phyloP scores from a whole-genome alignment of 2,113 vertebrate genomes.

The Alethe diademata region DNA sequence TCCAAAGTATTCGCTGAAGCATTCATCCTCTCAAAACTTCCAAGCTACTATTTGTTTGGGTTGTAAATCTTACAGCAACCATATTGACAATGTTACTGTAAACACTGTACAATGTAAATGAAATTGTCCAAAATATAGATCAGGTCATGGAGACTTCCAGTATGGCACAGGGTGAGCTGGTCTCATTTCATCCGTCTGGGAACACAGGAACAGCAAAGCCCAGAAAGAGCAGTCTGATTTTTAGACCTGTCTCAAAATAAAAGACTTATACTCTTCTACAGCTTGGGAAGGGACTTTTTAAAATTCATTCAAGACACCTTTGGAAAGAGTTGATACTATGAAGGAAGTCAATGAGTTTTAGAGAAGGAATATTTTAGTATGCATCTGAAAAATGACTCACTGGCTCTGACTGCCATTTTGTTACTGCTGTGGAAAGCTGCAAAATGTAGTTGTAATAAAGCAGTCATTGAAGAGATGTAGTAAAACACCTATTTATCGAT shows the following conservation, averaged over 20 bases:
- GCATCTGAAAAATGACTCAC: not conserved
- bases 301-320: not conserved
- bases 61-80: not conserved
- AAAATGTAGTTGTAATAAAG: not conserved
- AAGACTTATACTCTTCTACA: not conserved
- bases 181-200: not conserved
- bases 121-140: not conserved
- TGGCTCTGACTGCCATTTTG: constrained; percentile 43
- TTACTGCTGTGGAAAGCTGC: not conserved
- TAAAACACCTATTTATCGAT: not conserved
- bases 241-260: not conserved
- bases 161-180: not conserved
- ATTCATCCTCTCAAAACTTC: constrained; percentile 21
- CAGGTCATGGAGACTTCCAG: not conserved
- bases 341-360: not conserved
- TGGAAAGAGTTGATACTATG: not conserved
- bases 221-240: not conserved
- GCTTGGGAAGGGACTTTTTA: not conserved
- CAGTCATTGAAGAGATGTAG: not conserved
- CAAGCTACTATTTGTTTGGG: not conserved
- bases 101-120: not conserved
- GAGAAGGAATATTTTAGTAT: not conserved
- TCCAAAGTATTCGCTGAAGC: constrained; percentile 48
- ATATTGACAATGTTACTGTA: not conserved
- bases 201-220: not conserved